A percentile compares a stretch with the other conserved stretches of the same genome.
These are phyloP conservation scores for Hippocampus mohnikei DNA, from an alignment of 2,113 vertebrate genomes.

Conservation along the genomic window DNA sequence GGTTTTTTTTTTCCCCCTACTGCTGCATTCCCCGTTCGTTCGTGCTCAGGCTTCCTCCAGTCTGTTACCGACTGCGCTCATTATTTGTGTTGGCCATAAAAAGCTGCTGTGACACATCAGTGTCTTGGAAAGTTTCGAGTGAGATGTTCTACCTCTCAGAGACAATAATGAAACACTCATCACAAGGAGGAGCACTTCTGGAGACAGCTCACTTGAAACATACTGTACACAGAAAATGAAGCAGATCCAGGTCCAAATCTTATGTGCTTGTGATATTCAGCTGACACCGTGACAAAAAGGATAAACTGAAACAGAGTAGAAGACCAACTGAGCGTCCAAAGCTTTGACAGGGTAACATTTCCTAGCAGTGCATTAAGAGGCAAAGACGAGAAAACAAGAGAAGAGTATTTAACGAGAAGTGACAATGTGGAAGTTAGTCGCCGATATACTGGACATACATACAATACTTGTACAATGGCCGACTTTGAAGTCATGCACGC, in stretches of 20 bases:
- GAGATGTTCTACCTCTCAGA: conserved; percentile 36
- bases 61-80: conserved; percentile 17
- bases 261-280: conserved; percentile 39
- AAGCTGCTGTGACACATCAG: conserved; percentile 52
- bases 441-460: neutral
- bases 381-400: neutral
- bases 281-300: conserved; percentile 36
- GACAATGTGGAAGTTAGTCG: neutral
- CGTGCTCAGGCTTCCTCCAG: conserved; percentile 28
- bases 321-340: conserved; percentile 24
- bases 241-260: conserved; percentile 21
- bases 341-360: conserved; percentile 25
- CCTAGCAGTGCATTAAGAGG: conserved; percentile 1
- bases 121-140: conserved; percentile 42
- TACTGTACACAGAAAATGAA: conserved; percentile 36
- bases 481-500: conserved; percentile 1
- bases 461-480: neutral
- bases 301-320: conserved; percentile 24
- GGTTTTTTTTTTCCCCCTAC: conserved; percentile 24
- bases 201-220: conserved; percentile 57
- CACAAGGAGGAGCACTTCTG: conserved; percentile 44
- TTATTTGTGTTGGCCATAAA: conserved; percentile 42
- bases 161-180: conserved; percentile 68
- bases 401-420: neutral
- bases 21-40: conserved; percentile 19